Evolutionary conservation across 2,888 invertebrate genomes (phyloP).

Genomic region (Mythimna ferrago): DNA sequence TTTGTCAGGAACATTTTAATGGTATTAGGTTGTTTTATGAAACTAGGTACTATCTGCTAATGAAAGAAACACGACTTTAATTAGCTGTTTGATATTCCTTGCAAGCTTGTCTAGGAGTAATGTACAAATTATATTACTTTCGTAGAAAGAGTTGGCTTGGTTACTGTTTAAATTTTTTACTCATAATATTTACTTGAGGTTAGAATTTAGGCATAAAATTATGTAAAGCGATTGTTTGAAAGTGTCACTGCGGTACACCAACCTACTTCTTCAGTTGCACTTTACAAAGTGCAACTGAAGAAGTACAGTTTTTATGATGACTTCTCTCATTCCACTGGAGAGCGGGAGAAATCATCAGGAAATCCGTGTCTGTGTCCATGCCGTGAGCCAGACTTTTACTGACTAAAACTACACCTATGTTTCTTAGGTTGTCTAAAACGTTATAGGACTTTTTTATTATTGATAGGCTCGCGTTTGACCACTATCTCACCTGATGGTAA

Average conservation of each 20-base stretch:
- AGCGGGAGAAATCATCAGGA: too few relatives aligned
- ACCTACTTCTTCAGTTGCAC: too few relatives aligned
- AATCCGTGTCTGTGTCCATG: too few relatives aligned
- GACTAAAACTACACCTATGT: too few relatives aligned
- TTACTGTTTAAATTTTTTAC: neutral
- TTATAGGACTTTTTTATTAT: too few relatives aligned
- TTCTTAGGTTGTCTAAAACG: too few relatives aligned
- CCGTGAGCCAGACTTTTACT: too few relatives aligned
- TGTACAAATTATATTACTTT: constrained; percentile 22
- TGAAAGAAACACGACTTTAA: constrained; percentile 41
- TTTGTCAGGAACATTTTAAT: constrained; percentile 40
- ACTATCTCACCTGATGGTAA: too few relatives aligned
- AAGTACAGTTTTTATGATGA: too few relatives aligned
- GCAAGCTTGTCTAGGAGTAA: constrained; percentile 18
- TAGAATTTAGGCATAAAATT: neutral
- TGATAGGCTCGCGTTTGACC: too few relatives aligned
- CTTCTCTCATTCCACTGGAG: too few relatives aligned
- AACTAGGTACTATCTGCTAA: constrained; percentile 39
- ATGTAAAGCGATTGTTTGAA: neutral
- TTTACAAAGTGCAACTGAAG: too few relatives aligned
- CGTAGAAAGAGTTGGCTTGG: constrained; percentile 7
- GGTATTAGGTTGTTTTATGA: constrained; percentile 29
- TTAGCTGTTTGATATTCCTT: constrained; percentile 38
- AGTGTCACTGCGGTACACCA: neutral
- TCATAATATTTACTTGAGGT: neutral